These are phyloP conservation scores for Sogatella furcifera DNA, from an alignment of 1,140 invertebrate genomes.

Conservation along the genomic window DNA sequence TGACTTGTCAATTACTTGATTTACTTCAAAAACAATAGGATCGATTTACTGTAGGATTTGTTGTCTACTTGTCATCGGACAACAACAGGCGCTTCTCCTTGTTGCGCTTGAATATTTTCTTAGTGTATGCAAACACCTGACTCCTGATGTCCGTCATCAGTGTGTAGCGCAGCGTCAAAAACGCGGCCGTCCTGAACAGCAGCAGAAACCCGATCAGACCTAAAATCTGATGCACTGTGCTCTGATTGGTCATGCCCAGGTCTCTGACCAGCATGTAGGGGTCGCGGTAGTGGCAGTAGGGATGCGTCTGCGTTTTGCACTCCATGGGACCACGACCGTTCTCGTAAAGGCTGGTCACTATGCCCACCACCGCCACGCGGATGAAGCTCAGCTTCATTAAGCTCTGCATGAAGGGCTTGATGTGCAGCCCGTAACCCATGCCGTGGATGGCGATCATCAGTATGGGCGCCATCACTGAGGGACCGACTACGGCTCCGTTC, in stretches of 20 bases:
- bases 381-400: conserved; percentile 45
- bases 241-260: conserved; percentile 35
- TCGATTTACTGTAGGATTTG: too few relatives aligned
- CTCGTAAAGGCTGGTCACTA: conserved; percentile 40
- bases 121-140: neutral
- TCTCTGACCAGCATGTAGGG: conserved; percentile 32
- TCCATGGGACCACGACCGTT: conserved; percentile 30
- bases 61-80: too few relatives aligned
- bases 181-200: conserved; percentile 34
- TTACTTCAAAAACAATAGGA: too few relatives aligned
- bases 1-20: too few relatives aligned
- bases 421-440: conserved; percentile 31
- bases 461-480: conserved; percentile 30
- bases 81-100: too few relatives aligned
- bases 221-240: conserved; percentile 29
- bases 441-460: conserved; percentile 33
- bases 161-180: conserved; percentile 20
- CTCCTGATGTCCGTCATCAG: neutral
- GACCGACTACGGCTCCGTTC: conserved; percentile 34
- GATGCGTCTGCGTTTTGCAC: conserved; percentile 14
- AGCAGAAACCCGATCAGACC: conserved; percentile 34
- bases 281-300: conserved; percentile 26
- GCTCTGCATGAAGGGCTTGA: conserved; percentile 41
- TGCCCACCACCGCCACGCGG: conserved; percentile 42
- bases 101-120: neutral